These are phyloP conservation scores for Agrotis segetum DNA, from an alignment of 2,888 invertebrate genomes.

Conservation along the genomic window DNA sequence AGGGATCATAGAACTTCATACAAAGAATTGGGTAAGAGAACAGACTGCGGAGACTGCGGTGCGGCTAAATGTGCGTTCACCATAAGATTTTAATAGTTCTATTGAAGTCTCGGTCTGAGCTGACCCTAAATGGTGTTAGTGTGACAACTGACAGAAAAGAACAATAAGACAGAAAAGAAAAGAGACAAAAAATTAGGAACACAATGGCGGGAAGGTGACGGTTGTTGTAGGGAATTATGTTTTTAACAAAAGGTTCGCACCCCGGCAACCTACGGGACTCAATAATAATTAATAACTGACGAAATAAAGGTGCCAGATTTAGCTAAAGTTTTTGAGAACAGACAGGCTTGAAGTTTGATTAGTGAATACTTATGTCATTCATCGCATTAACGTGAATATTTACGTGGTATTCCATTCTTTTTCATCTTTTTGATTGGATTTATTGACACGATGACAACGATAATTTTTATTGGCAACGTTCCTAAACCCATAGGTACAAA, in stretches of 20 bases:
- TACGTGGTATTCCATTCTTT: not conserved
- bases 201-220: not conserved
- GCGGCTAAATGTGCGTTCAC: no score
- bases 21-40: no score
- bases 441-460: not conserved
- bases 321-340: not conserved
- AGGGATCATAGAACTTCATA: no score
- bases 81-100: no score
- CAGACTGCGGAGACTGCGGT: no score
- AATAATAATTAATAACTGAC: not conserved
- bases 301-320: not conserved
- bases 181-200: not conserved
- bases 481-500: constrained; percentile 5
- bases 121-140: not conserved
- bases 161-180: not conserved
- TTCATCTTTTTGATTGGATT: not conserved
- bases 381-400: not conserved
- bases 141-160: not conserved
- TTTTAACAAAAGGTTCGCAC: no score
- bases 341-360: not conserved
- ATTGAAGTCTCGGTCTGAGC: no score
- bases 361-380: not conserved
- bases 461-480: constrained; percentile 5
- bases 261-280: no score
- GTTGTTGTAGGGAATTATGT: not conserved